These are phyloP conservation scores for Anser cygnoides DNA, from an alignment of 2,113 vertebrate species.

Conservation along the genomic window DNA sequence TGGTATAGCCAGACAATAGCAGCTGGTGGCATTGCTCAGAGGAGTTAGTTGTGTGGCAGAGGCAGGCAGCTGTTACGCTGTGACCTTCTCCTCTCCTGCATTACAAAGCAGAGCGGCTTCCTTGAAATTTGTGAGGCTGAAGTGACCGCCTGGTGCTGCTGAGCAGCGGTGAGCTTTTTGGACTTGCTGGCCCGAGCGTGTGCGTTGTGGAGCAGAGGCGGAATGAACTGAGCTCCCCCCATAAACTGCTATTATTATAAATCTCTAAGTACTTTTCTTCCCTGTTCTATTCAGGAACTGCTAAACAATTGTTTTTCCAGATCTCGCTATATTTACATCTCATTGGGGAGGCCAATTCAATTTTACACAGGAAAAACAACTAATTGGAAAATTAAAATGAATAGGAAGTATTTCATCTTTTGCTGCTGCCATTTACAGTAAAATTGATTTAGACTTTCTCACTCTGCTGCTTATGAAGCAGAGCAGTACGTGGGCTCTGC, in stretches of 20 bases:
- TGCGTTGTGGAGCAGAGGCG: background rate
- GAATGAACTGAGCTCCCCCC: background rate
- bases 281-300: background rate
- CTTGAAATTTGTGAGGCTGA: background rate
- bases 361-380: background rate
- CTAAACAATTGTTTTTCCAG: background rate
- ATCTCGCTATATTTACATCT: background rate
- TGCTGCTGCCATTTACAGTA: background rate
- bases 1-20: background rate
- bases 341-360: background rate
- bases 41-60: background rate
- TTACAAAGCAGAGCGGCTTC: background rate
- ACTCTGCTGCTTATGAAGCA: background rate
- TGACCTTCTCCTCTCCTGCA: background rate
- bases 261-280: background rate
- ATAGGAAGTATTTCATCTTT: background rate
- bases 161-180: background rate
- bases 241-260: background rate
- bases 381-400: background rate
- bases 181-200: background rate
- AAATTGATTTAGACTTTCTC: background rate
- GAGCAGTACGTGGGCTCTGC: background rate
- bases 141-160: rapidly evolving
- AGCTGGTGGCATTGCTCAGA: background rate
- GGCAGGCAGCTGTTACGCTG: background rate